Evolutionary conservation across 2,888 invertebrate genomes (phyloP), one percentile per base, ranked within the genome.

Genomic region (Andrena dorsata): DNA sequence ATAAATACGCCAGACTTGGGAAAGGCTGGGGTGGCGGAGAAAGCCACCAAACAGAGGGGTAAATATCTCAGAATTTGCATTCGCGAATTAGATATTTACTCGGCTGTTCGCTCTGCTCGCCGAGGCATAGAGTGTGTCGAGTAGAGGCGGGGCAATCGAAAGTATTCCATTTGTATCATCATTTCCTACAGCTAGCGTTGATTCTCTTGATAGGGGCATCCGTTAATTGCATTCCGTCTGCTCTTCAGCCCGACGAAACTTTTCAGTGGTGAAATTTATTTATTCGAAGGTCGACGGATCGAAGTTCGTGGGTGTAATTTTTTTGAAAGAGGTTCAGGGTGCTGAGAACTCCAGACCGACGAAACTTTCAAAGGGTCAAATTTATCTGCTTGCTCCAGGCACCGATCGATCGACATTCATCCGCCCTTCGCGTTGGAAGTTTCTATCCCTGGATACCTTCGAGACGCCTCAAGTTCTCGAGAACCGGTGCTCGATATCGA

Each of bases 61-160:
- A 26, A 23, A 32, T n/a, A 26, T 32, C 20, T 28, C 32, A 51
- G 58, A 65, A 76, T 73, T 73, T 58, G 26, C 56, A 65, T 76
- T 49, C n/a, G 41, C 56, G 10, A 76, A 76, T 71, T 71, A 41
- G 41, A 41, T 41, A 64, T 76, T 63, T 61, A n/a, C 8, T 7
- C 23, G 58, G 26, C 16, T 47, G 47, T 49, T 49, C 32, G 23
- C 23, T 20, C 10, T 2, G 30, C 41, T 47, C 23, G 16, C n/a
- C 32, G n/a, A 4, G 20, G 16, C 28, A 20, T 61, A 30, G 30
- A 32, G 28, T 47, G 41, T 28, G 56, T 41, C 13, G 41, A 70
- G 6, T 16, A 53, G 41, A 58, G 26, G 20, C n/a, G 56, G 4
- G 26, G 10, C 23, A 26, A 8, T 56, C 23, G 23, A 56, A 26